phyloP scores from a whole-genome alignment of 2,888 invertebrate genomes.

The Oscheius sp. region DNA sequence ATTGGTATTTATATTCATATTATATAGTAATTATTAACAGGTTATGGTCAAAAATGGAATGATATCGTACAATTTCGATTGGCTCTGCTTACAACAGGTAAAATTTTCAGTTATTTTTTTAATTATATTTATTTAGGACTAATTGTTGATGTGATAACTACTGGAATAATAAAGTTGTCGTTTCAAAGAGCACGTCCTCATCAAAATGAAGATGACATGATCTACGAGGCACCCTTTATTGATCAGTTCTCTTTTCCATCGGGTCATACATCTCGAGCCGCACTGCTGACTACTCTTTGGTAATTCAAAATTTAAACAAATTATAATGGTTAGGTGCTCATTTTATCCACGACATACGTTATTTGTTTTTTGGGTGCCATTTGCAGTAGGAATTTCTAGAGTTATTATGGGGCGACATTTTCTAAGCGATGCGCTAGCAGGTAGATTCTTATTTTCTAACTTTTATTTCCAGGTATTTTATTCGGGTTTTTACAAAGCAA shows the following conservation, averaged over 20 bases:
- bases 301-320: slow-evolving; percentile 35
- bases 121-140: slow-evolving; percentile 49
- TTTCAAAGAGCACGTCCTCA: slow-evolving; percentile 57
- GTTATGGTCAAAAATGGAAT: slow-evolving; percentile 36
- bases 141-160: slow-evolving; percentile 56
- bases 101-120: neutral
- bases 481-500: slow-evolving; percentile 19
- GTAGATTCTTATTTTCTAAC: slow-evolving; percentile 70
- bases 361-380: slow-evolving; percentile 67
- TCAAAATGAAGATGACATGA: slow-evolving; percentile 57
- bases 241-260: slow-evolving; percentile 94
- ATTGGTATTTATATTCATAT: no score
- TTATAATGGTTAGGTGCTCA: neutral
- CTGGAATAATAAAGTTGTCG: slow-evolving; percentile 57
- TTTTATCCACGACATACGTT: neutral
- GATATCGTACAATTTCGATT: slow-evolving; percentile 39
- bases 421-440: slow-evolving; percentile 83
- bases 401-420: slow-evolving; percentile 86
- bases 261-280: slow-evolving; percentile 87
- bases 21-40: no score
- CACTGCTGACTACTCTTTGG: slow-evolving; percentile 77
- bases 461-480: slow-evolving; percentile 12
- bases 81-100: slow-evolving; percentile 52
- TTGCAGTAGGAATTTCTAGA: slow-evolving; percentile 81
- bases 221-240: slow-evolving; percentile 60